Conservation (phyloP, 2,888 invertebrate species). For the Apocheima hispidaria region DNA sequence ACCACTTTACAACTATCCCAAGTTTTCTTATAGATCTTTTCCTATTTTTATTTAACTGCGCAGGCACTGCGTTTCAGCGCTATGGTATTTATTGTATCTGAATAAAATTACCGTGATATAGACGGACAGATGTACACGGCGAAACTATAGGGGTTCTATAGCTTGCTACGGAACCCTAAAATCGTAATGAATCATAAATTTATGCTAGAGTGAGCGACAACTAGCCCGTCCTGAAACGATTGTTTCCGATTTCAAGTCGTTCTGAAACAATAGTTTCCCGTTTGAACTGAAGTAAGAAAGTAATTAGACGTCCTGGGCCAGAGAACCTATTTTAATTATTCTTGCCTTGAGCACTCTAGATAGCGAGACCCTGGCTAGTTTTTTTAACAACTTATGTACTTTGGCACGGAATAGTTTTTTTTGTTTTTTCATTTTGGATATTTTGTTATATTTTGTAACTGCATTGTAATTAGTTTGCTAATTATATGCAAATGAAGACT, state of each 20-base stretch:
- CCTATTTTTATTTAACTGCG: too few species aligned
- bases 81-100: too few species aligned
- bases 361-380: neutral
- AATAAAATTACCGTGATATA: too few species aligned
- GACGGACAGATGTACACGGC: too few species aligned
- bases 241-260: neutral
- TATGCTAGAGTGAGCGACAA: neutral
- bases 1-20: too few species aligned
- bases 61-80: too few species aligned
- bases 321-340: slow-evolving; percentile 60
- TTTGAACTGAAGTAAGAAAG: slow-evolving; percentile 39
- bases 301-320: slow-evolving; percentile 45
- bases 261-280: slow-evolving; percentile 26
- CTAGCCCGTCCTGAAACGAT: neutral
- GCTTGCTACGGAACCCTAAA: too few species aligned
- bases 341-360: slow-evolving; percentile 17
- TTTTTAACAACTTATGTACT: neutral
- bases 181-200: neutral
- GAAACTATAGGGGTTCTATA: too few species aligned
- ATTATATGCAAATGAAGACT: too few species aligned
- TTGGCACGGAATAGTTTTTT: neutral
- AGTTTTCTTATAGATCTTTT: too few species aligned
- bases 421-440: neutral
- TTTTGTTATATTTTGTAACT: too few species aligned
- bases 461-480: too few species aligned